Conservation (phyloP, 2,888 invertebrate genomes). For the Spodoptera picta region DNA sequence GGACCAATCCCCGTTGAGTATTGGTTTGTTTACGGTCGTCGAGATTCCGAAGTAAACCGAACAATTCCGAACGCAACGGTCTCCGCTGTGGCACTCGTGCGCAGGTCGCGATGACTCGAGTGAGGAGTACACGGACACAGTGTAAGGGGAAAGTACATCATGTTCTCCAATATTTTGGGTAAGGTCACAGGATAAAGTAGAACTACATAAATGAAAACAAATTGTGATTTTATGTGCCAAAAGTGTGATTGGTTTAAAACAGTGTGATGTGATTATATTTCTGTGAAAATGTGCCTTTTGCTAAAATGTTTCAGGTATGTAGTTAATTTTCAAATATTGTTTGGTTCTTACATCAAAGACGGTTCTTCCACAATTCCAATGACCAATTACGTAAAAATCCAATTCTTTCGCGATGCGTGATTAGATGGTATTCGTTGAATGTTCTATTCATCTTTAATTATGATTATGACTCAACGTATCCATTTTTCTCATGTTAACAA, state of each 20-base stretch:
- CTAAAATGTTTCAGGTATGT: slow-evolving; percentile 37
- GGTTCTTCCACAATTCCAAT: neutral
- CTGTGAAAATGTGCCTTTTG: slow-evolving; percentile 21
- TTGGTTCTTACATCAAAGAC: too few relatives aligned
- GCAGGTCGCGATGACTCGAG: slow-evolving; percentile 64
- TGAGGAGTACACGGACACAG: slow-evolving; percentile 59
- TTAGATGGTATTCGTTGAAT: slow-evolving; percentile 8
- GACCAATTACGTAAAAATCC: neutral
- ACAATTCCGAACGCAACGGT: slow-evolving; percentile 30
- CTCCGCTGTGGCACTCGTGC: slow-evolving; percentile 33
- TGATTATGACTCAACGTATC: slow-evolving; percentile 8
- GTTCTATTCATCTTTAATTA: slow-evolving; percentile 14
- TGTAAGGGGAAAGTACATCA: slow-evolving; percentile 81
- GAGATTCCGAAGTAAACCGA: slow-evolving; percentile 36
- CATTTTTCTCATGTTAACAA: slow-evolving; percentile 11
- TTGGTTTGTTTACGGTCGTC: slow-evolving; percentile 42
- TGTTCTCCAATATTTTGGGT: slow-evolving; percentile 78
- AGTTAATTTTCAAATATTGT: neutral
- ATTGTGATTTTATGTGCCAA: slow-evolving; percentile 9
- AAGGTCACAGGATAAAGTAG: slow-evolving; percentile 42
- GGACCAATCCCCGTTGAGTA: slow-evolving; percentile 35
- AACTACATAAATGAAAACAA: neutral
- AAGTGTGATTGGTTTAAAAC: neutral
- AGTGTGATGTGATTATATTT: slow-evolving; percentile 5
- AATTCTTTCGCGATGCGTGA: slow-evolving; percentile 18